Base-by-base conservation (phyloP, 2,113 vertebrate genomes). In the Semicossyphus pulcher region DNA sequence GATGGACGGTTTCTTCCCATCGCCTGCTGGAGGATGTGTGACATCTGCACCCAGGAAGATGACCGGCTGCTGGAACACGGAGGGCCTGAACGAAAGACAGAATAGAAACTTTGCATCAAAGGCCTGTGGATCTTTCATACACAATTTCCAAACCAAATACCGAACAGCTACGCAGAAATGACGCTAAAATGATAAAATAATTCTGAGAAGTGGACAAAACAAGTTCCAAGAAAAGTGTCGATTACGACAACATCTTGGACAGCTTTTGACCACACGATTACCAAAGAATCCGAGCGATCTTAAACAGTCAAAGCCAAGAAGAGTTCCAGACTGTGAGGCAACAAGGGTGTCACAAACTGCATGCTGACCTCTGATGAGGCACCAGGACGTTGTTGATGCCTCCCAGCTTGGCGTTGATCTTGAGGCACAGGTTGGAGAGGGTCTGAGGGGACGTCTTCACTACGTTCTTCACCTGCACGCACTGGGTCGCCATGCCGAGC, bases 311-410 rank as follows among this genome's bases (percentile, higher is more conserved):
- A 28, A 53, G n/a, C 16, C 23, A 62, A 41, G 5, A 42, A 23
- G 7, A 9, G 25, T 39, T 16, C 23, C 29, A 52, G 18, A 36
- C 23, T 54, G 34, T 2, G 14, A 39, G 18, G 29, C 12, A 39
- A 26, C 0, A 0, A 25, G 18, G 5, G 48, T 25, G 37, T 12
- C 1, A 44, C 10, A 16, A 37, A 57, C 37, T 45, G 29, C 16
- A 1, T 6, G 12, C 83, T 48, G 49, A 99, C 98, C 98, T 97
- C 92, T 99, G 98, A 92, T 99, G 97, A 81, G 98, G 98, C 56
- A 99, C 97, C 62, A 99, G 95, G 59, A 99, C 97, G 3, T 99
- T 99, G 94, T 99, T 99, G 92, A 99, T 99, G 82, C 97, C 97
- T 39, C 97, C 97, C 0, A 99, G 95, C 90, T 99, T 99, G 81